Conservation (phyloP, 2,888 invertebrate species). For the Napeogenes inachia region DNA sequence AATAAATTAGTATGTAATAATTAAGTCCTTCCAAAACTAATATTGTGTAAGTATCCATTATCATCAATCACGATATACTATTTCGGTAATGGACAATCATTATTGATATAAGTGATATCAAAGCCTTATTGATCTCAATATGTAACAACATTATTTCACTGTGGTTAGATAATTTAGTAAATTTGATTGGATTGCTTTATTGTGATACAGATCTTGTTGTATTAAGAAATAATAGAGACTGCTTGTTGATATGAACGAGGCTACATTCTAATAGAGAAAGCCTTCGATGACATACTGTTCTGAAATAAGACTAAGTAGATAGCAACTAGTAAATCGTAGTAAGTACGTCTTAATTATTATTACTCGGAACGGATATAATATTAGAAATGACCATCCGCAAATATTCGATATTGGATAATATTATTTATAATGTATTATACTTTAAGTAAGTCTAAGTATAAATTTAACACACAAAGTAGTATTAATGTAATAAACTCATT, state of each 20-base stretch:
- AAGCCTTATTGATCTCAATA: neutral
- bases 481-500: too few species aligned
- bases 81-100: constrained; percentile 4
- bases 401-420: too few species aligned
- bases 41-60: neutral
- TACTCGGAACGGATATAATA: neutral
- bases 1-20: neutral
- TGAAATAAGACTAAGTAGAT: neutral
- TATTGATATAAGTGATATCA: neutral
- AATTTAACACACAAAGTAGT: too few species aligned
- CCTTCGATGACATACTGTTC: neutral
- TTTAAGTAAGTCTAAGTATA: too few species aligned
- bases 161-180: constrained; percentile 35
- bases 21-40: constrained; percentile 18
- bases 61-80: constrained; percentile 1
- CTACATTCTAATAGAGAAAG: neutral
- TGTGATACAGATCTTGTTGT: constrained; percentile 22
- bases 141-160: constrained; percentile 15
- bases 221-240: neutral
- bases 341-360: neutral
- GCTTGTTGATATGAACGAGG: constrained; percentile 1
- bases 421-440: too few species aligned
- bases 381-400: too few species aligned
- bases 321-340: neutral
- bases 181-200: constrained; percentile 49